Conservation (phyloP, 2,113 vertebrate genomes). For the Myotis lucifugus region DNA sequence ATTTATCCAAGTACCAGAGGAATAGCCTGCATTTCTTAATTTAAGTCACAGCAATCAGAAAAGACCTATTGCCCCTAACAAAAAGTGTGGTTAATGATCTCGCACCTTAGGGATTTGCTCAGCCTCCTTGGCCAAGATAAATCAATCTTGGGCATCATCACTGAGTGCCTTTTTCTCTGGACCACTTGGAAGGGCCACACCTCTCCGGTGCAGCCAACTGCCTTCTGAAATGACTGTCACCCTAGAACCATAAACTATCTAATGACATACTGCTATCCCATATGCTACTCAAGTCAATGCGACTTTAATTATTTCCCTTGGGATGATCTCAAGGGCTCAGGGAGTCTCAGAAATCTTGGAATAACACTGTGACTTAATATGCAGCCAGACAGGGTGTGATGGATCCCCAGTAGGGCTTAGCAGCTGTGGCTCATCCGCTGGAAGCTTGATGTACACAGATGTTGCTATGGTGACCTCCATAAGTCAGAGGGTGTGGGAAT, state of each 20-base stretch:
- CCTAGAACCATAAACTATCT: conserved; percentile 51
- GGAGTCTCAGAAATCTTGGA: conserved; percentile 58
- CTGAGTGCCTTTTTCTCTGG: conserved; percentile 13
- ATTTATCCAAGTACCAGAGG: background rate
- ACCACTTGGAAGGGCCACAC: background rate
- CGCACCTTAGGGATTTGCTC: background rate
- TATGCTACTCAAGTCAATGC: conserved; percentile 28
- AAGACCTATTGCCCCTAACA: background rate
- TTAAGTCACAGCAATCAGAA: background rate
- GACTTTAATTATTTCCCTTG: conserved; percentile 73
- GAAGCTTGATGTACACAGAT: conserved; percentile 42
- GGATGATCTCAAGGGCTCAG: conserved; percentile 60
- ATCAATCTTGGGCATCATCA: background rate
- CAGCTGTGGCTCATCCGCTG: conserved; percentile 62
- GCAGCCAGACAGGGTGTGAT: conserved; percentile 70
- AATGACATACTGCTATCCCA: conserved; percentile 52
- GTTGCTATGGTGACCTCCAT: conserved; percentile 68
- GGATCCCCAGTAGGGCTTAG: conserved; percentile 45
- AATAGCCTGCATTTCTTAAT: background rate
- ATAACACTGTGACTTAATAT: conserved; percentile 64
- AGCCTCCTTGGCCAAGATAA: background rate
- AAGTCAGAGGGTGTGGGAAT: conserved; percentile 76
- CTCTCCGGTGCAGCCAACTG: conserved; percentile 50
- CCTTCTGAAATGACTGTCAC: conserved; percentile 51
- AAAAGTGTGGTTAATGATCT: background rate